phyloP scores from a whole-genome alignment of 2,113 vertebrate genomes.

The Origma solitaria region DNA sequence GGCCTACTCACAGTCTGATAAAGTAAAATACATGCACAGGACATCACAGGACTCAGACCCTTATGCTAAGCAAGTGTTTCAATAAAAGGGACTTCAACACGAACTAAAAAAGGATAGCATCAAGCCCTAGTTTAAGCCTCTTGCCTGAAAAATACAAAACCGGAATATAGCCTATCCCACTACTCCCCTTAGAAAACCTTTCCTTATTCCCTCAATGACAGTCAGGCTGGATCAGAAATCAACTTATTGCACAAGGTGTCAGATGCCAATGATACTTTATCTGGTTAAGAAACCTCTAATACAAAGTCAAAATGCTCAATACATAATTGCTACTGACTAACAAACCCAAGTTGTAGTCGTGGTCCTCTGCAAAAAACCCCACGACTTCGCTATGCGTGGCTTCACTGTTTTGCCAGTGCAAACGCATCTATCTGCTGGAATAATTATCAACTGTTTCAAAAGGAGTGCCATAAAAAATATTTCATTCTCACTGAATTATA shows the following conservation, averaged over 20 bases:
- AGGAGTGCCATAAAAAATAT: background rate
- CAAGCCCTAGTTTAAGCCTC: background rate
- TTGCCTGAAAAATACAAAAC: background rate
- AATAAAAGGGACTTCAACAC: background rate
- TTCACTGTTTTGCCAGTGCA: background rate
- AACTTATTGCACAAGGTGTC: background rate
- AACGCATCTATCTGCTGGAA: background rate
- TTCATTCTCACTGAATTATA: background rate
- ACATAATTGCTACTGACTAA: background rate
- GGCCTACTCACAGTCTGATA: background rate
- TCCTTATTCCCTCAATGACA: background rate
- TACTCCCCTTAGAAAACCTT: background rate
- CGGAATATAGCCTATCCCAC: accelerated
- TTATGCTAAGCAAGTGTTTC: background rate
- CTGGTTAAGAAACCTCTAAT: background rate
- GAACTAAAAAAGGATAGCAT: background rate
- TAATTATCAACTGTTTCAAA: background rate
- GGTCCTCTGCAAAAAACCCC: background rate
- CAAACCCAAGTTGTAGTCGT: background rate
- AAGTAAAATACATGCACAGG: background rate
- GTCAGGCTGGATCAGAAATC: background rate
- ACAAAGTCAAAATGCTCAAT: background rate
- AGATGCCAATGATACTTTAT: accelerated
- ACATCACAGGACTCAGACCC: background rate
- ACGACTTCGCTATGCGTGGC: background rate